Evolutionary conservation across 2,797 vertebrate genomes (phyloP).

Genomic region (Phaenicophaeus curvirostris): DNA sequence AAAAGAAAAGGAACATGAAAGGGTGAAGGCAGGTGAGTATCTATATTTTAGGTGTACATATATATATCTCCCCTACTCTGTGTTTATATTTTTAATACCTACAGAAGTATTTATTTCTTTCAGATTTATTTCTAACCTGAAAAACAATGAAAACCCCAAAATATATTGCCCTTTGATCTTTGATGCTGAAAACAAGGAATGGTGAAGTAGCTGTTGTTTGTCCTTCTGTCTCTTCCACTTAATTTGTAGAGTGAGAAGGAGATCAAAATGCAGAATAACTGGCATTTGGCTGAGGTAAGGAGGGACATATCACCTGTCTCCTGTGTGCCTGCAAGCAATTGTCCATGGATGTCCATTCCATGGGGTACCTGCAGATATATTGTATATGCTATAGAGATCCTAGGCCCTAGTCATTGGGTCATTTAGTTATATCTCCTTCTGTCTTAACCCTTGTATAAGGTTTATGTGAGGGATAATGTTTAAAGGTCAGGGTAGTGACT

Average conservation of each 20-base stretch:
- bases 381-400: background rate
- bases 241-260: background rate
- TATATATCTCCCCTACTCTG: background rate
- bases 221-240: background rate
- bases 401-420: background rate
- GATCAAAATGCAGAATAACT: background rate
- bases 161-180: background rate
- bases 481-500: background rate
- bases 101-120: background rate
- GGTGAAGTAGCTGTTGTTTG: background rate
- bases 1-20: background rate
- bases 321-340: background rate
- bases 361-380: background rate
- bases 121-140: background rate
- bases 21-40: background rate
- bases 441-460: background rate
- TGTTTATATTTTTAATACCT: background rate
- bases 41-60: background rate
- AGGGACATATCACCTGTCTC: background rate
- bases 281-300: background rate
- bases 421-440: background rate
- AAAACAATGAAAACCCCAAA: background rate
- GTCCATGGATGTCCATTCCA: background rate
- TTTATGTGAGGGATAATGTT: background rate
- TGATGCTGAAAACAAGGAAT: background rate